Base-by-base conservation (phyloP, 2,797 vertebrate species). In the Halcyon leucocephala region DNA sequence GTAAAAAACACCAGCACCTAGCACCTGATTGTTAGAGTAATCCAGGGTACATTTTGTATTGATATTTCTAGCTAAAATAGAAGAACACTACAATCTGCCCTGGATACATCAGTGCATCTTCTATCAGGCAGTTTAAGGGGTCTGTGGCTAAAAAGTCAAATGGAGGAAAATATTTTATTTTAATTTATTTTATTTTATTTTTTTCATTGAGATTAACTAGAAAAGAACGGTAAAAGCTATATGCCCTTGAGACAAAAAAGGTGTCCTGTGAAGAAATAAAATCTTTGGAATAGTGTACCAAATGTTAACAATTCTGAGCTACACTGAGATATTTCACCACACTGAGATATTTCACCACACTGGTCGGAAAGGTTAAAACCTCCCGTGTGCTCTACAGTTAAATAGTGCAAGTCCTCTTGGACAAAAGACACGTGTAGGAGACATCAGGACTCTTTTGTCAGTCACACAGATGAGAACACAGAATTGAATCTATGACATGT, bases 351-450 rank as follows among this genome's bases (percentile, higher is more conserved):
- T 95, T 86, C 54, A 62, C 52, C 49, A 52, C 35, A 58, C n/a
- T 60, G 35, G 33, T 69, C 51, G 87, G 74, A 87, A 89, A 86
- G 66, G 90, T 85, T 92, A 90, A 96, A 92, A 44, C 29, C 11
- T 52, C 11, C 14, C 52, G 7, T 44, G 11, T 78, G n/a, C 19
- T 72, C 21, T 48, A 35, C 21, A 90, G 51, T 54, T 92, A 89
- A 70, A 67, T 76, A 55, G 54, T 22, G 41, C 42, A 71, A 83
- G 66, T 61, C 51, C 37, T 69, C 44, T 71, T 70, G 46, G 21
- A 57, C 74, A 41, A 37, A 83, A 95, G 57, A 49, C 49, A 58
- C 5, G 3, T 24, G 16, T 62, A n/a, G 83, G 37, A 88, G 71
- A 49, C 6, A 90, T 25, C 26, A 66, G 48, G 48, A 54, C 17